phyloP scores from a whole-genome alignment of 2,113 vertebrate genomes.

The Scophthalmus maximus region DNA sequence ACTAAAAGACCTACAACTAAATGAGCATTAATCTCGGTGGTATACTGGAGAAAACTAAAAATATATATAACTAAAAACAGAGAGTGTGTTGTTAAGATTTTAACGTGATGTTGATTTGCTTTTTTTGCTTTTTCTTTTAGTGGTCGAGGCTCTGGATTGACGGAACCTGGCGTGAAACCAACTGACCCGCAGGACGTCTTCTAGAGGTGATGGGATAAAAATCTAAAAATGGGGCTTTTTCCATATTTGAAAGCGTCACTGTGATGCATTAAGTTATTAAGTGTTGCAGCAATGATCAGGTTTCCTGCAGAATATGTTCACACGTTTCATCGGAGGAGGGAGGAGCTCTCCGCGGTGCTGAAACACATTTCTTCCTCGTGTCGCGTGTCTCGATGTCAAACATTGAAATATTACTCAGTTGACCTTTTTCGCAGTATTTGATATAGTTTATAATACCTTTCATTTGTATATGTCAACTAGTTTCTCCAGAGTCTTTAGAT shows the following conservation, averaged over 20 bases:
- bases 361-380: background rate
- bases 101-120: background rate
- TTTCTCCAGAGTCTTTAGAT: background rate
- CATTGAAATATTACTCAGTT: background rate
- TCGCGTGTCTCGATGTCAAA: background rate
- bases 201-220: background rate
- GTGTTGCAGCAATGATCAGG: background rate
- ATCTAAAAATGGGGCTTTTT: background rate
- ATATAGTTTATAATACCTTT: background rate
- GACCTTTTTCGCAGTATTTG: slow-evolving; percentile 22
- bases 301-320: background rate
- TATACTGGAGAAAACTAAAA: background rate
- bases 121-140: background rate
- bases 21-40: background rate
- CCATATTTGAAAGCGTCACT: background rate
- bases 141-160: background rate
- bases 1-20: background rate
- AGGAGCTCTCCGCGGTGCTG: slow-evolving; percentile 61
- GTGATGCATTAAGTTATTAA: background rate
- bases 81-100: background rate
- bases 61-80: background rate
- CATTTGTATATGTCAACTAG: background rate
- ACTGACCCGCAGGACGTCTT: background rate
- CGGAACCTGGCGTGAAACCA: background rate
- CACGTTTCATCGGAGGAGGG: too few species aligned